Conservation (phyloP, 2,888 invertebrate species). For the Eupeodes luniger region DNA sequence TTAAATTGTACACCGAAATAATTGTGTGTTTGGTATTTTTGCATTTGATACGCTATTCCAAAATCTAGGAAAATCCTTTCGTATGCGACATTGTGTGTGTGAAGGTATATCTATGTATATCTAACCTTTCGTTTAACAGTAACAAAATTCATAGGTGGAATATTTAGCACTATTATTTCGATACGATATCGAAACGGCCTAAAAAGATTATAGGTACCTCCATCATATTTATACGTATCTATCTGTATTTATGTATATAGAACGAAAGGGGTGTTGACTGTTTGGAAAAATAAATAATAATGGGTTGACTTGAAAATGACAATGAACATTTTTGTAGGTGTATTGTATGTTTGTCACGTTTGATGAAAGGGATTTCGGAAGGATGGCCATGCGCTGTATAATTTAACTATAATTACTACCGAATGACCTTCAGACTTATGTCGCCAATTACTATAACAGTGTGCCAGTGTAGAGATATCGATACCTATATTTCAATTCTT, state of each 20-base stretch:
- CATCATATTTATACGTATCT: too few relatives aligned
- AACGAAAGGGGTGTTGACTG: slow-evolving; percentile 65
- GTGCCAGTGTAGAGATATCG: too few relatives aligned
- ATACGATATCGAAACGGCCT: slow-evolving; percentile 27
- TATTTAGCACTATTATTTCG: slow-evolving; percentile 21
- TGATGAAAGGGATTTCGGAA: slow-evolving; percentile 47
- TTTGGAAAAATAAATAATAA: slow-evolving; percentile 69
- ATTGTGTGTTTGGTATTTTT: slow-evolving; percentile 18
- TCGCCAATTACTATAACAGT: slow-evolving; percentile 27
- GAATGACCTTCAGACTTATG: slow-evolving; percentile 63
- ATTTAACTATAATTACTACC: slow-evolving; percentile 66
- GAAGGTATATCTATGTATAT: too few relatives aligned
- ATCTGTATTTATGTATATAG: too few relatives aligned
- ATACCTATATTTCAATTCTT: not conserved
- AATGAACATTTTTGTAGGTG: slow-evolving; percentile 40
- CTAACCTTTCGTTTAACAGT: not conserved
- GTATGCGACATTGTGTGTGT: not conserved
- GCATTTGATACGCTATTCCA: slow-evolving; percentile 53
- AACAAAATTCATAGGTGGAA: slow-evolving; percentile 29
- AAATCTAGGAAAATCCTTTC: slow-evolving; percentile 46
- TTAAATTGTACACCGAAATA: slow-evolving; percentile 23
- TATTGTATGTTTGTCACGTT: slow-evolving; percentile 42
- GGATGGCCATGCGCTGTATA: slow-evolving; percentile 28
- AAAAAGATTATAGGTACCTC: slow-evolving; percentile 47
- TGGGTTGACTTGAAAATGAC: slow-evolving; percentile 34